Base-by-base conservation (phyloP, 2,797 vertebrate species). In the Oreochromis grahami region DNA sequence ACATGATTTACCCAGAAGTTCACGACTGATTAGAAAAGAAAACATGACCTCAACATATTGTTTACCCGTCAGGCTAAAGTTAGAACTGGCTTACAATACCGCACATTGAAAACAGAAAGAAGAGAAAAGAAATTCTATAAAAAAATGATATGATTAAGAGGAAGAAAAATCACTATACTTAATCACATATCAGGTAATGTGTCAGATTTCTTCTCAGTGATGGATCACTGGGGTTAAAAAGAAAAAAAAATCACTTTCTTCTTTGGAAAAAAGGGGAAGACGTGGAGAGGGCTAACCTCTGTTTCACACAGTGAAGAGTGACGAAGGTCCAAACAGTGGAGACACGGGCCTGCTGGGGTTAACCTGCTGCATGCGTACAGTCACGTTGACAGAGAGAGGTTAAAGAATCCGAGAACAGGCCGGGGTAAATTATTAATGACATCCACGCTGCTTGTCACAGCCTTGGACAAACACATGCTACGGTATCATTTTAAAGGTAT, bases 281-380 rank as follows among this genome's bases (percentile, higher is more conserved):
- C 24, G 36, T 6, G 52, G 6, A 63, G 70, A 34, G 83, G 45
- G 87, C 96, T 95, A 92, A 96, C 96, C 96, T 96, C 94, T 85
- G 90, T 21, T 85, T 86, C 76, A 91, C 86, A 91, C 60, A 92
- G 82, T 77, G 88, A 60, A 87, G 93, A 29, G 76, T 76, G 90
- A 87, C 32, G 93, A 81, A 60, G 88, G 77, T 94, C 95, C 96
- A 87, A 78, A 77, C 82, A 82, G 86, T 41, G 80, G 85, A 89
- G 87, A 91, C 82, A 51, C 58, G 72, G 83, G 78, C 93, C 95
- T 96, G 93, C 92, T 87, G 86, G 81, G 85, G 89, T 93, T 87
- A 88, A 72, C 52, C 85, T 86, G 80, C 76, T 78, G 84, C 41
- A 26, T 74, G 76, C 65, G 77, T 41, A 84, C 48, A 84, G 51